Conservation (phyloP, 2,797 vertebrate species). For the Myioborus miniatus region DNA sequence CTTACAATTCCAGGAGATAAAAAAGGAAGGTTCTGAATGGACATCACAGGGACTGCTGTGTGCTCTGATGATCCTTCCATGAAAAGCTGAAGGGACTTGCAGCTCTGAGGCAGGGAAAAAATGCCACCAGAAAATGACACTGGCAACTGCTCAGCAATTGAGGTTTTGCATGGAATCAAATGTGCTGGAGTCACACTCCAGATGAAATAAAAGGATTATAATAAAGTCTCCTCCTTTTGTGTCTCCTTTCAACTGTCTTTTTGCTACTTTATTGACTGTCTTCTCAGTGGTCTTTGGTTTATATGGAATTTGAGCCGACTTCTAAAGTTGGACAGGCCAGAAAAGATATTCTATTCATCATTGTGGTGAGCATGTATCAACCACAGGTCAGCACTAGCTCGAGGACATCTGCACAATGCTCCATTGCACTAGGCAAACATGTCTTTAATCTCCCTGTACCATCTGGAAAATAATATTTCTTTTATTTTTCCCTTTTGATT, state of each 20-base stretch:
- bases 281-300: background rate
- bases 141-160: background rate
- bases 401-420: background rate
- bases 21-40: background rate
- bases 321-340: background rate
- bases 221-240: background rate
- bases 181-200: background rate
- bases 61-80: background rate
- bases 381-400: slow-evolving; percentile 21
- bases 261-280: background rate
- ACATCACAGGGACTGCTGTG: background rate
- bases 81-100: background rate
- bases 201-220: background rate
- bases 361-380: background rate
- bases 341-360: background rate
- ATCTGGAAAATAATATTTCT: slow-evolving; percentile 46
- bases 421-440: background rate
- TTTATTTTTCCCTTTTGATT: slow-evolving; percentile 16
- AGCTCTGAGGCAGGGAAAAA: background rate
- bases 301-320: background rate
- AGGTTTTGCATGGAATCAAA: background rate
- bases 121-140: background rate
- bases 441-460: slow-evolving; percentile 26
- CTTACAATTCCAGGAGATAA: background rate
- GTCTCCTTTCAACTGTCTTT: background rate